Evolutionary conservation across 2,113 vertebrate species (phyloP).

Genomic region (Engystomops pustulosus): DNA sequence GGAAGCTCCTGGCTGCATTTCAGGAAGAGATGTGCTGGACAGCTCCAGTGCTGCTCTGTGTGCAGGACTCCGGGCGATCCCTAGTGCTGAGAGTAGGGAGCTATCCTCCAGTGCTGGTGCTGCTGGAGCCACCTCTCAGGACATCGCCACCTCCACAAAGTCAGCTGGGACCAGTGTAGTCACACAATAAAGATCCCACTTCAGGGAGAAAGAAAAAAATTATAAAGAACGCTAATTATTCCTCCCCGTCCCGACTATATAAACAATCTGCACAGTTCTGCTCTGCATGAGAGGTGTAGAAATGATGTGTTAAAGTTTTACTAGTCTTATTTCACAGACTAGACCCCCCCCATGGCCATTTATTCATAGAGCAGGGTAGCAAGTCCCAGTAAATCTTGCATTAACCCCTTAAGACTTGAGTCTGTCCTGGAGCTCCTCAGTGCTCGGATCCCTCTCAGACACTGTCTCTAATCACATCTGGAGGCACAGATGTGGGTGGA

Average conservation of each 20-base stretch:
- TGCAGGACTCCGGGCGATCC: background rate
- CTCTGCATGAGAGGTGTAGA: background rate
- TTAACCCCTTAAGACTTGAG: no score
- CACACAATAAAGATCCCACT: slow-evolving; percentile 40
- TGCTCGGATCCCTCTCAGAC: background rate
- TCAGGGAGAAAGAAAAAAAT: background rate
- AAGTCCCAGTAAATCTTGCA: background rate
- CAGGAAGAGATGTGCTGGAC: slow-evolving; percentile 35
- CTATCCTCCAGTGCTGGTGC: slow-evolving; percentile 52
- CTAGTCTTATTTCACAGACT: slow-evolving; percentile 3
- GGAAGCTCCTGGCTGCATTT: background rate
- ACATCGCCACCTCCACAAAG: slow-evolving; percentile 36
- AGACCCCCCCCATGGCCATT: background rate
- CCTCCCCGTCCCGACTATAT: background rate
- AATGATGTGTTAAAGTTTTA: slow-evolving; percentile 40
- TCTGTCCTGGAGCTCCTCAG: background rate
- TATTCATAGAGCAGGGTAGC: background rate
- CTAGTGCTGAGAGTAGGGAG: slow-evolving; percentile 16
- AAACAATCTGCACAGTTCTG: background rate
- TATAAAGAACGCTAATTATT: background rate
- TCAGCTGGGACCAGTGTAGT: slow-evolving; percentile 4
- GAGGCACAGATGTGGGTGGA: slow-evolving; percentile 49
- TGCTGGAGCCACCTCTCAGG: background rate
- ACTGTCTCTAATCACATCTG: slow-evolving; percentile 47
- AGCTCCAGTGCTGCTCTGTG: slow-evolving; percentile 43